Conservation (phyloP, 2,888 invertebrate genomes). For the Choristoneura rosaceana region DNA sequence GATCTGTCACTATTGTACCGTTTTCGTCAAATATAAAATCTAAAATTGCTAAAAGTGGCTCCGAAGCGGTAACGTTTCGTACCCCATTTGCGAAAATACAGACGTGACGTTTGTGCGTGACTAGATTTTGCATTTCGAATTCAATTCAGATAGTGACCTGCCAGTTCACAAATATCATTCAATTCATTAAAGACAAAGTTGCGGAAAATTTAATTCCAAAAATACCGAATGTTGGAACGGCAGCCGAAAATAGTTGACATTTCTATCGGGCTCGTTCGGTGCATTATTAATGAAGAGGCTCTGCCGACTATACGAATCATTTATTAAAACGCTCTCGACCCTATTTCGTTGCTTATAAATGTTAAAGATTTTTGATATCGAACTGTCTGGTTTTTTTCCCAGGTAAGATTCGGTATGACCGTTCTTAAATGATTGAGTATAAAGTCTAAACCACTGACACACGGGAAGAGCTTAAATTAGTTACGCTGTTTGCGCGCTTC, state of each 20-base stretch:
- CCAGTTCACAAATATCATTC: not conserved
- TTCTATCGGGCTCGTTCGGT: constrained; percentile 34
- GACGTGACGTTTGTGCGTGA: no score
- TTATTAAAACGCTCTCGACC: constrained; percentile 25
- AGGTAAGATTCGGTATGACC: not conserved
- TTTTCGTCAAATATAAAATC: no score
- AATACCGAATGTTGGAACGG: constrained; percentile 9
- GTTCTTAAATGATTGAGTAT: not conserved
- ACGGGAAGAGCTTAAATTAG: not conserved
- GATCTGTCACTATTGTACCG: no score
- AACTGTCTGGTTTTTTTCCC: not conserved
- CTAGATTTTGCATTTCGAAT: not conserved
- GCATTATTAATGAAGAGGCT: constrained; percentile 36
- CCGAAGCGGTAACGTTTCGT: no score
- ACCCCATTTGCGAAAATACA: no score
- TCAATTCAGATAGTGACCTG: not conserved
- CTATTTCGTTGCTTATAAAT: constrained; percentile 22
- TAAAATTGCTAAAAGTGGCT: no score
- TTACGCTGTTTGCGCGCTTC: no score
- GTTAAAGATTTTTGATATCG: constrained; percentile 6
- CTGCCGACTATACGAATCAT: constrained; percentile 31
- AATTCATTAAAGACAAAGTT: not conserved
- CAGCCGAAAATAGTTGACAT: constrained; percentile 37
- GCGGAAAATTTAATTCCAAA: constrained; percentile 14
- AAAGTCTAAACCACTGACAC: not conserved